Evolutionary conservation across 53 echinoderm and acorn worm genomes (phyloP).

Genomic region (Temnopleurus reevesii): DNA sequence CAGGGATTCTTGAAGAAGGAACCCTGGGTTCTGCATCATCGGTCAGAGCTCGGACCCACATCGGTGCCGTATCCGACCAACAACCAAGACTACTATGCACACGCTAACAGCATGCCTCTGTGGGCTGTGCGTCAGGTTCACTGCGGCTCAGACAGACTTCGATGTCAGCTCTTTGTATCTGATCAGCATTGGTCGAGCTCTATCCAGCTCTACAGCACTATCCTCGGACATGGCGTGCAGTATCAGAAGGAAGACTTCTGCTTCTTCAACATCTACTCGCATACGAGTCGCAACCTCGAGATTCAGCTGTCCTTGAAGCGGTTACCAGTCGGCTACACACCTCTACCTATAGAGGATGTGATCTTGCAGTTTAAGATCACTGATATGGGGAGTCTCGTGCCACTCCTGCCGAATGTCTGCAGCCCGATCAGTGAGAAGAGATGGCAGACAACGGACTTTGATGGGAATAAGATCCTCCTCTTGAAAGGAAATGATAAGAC

Average conservation of each 20-base stretch:
- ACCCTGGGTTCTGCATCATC: slow-evolving; percentile 72
- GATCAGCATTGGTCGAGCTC: slow-evolving; percentile 62
- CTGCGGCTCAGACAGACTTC: slow-evolving; percentile 60
- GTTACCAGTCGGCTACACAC: slow-evolving; percentile 49
- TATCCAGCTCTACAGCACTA: slow-evolving; percentile 61
- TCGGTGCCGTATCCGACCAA: slow-evolving; percentile 67
- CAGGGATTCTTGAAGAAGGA: slow-evolving; percentile 60
- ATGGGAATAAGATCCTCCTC: slow-evolving; percentile 65
- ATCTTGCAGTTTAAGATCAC: slow-evolving; percentile 68
- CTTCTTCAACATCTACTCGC: slow-evolving; percentile 62
- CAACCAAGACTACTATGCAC: slow-evolving; percentile 71
- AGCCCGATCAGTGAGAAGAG: slow-evolving; percentile 69
- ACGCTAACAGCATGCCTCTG: slow-evolving; percentile 66
- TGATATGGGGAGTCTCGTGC: slow-evolving; percentile 63
- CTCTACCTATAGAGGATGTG: slow-evolving; percentile 58
- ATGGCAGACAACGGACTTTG: slow-evolving; percentile 72
- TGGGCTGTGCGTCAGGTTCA: slow-evolving; percentile 76
- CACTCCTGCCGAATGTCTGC: slow-evolving; percentile 65
- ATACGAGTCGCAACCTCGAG: slow-evolving; percentile 59
- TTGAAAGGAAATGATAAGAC: neutral
- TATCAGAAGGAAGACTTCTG: slow-evolving; percentile 67
- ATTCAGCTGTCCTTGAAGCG: slow-evolving; percentile 67
- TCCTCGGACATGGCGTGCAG: slow-evolving; percentile 60
- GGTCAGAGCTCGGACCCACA: slow-evolving; percentile 58
- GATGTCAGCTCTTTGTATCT: slow-evolving; percentile 70